Evolutionary conservation across 2,113 vertebrate genomes (phyloP), one percentile per base, ranked within the genome.

Genomic region (Heteronetta atricapilla): DNA sequence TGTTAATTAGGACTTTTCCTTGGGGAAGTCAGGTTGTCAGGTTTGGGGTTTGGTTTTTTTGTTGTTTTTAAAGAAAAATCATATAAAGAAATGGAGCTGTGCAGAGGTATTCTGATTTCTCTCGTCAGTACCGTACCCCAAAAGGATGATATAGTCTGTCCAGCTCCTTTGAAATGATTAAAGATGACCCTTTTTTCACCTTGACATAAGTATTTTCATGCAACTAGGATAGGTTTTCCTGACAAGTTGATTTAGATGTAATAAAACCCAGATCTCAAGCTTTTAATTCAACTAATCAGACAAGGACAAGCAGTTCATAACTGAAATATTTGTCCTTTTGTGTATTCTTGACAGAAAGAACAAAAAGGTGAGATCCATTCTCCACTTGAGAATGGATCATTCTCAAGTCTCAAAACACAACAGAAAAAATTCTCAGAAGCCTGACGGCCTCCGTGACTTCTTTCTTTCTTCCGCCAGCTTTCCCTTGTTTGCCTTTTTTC

Each of bases 1-100:
- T 85, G 94, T 94, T 91, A 85, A 85, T 91, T 91, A 92, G 62
- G 46, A 44, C 56, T 77, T 76, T 77, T 86, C 55, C 26, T 58
- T 26, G 20, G 34, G 34, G 38, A 79, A 22, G 20, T 48, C 42
- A 22, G 19, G 19, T 46, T 20, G 22, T 48, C 42, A 20, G 46
- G 46, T 48, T 48, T 46, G 20, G 46, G 42, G 42, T 44, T 46
- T 46, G 46, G 10, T 9, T 29, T 53, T 25, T 8, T 12, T 42
- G 12, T 85, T 70, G 38, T 59, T 76, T 56, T 13, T 0, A 2
- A 56, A 38, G 52, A 64, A 28, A 23, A 87, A 60, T 70, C 40
- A 63, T 6, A 66, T 11, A 73, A 58, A 67, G 77, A 84, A 70
- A 23, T 10, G 48, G 33, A 90, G 36, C 9, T 69, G 55, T 55